A percentile compares a stretch with the other conserved stretches of the same genome.
Evolutionary conservation across 2,888 invertebrate species (phyloP).

Genomic region (Malachius bipustulatus): DNA sequence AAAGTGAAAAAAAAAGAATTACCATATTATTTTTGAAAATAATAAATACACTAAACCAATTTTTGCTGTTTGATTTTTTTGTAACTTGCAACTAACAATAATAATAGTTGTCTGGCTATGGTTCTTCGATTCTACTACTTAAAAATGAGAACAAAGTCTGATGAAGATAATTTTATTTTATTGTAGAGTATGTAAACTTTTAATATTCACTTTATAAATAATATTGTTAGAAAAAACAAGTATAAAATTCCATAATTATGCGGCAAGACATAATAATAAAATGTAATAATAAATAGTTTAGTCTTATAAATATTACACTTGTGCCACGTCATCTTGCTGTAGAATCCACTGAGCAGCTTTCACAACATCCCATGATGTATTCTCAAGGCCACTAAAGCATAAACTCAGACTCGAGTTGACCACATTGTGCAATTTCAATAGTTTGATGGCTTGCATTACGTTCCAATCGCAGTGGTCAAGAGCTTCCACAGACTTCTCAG

Average conservation of each 20-base stretch:
- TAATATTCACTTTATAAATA: background rate
- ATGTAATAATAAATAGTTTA: slow-evolving; percentile 6
- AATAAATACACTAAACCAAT: too few relatives aligned
- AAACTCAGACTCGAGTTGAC: slow-evolving; percentile 30
- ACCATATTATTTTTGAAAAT: too few relatives aligned
- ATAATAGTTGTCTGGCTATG: too few relatives aligned
- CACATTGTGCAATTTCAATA: slow-evolving; percentile 51
- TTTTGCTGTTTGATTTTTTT: too few relatives aligned
- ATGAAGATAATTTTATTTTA: too few relatives aligned
- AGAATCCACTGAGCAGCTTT: slow-evolving; percentile 53
- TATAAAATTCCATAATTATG: slow-evolving; percentile 4
- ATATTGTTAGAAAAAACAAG: slow-evolving; percentile 1
- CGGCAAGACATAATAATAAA: slow-evolving; percentile 5
- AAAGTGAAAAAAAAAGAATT: too few relatives aligned
- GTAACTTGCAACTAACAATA: too few relatives aligned
- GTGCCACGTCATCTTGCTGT: slow-evolving; percentile 34
- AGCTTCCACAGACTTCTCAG: slow-evolving; percentile 67
- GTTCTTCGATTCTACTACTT: too few relatives aligned
- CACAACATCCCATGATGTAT: slow-evolving; percentile 53
- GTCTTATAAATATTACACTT: slow-evolving; percentile 23
- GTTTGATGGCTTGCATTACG: slow-evolving; percentile 78
- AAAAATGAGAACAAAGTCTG: slow-evolving; percentile 1
- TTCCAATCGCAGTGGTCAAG: slow-evolving; percentile 81
- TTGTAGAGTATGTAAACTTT: too few relatives aligned
- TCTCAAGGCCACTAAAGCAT: slow-evolving; percentile 45